A percentile compares a stretch with the other conserved stretches of the same genome.
These are phyloP conservation scores for Hippocampus guttulatus DNA, from an alignment of 2,113 vertebrate species.

Conservation along the genomic window DNA sequence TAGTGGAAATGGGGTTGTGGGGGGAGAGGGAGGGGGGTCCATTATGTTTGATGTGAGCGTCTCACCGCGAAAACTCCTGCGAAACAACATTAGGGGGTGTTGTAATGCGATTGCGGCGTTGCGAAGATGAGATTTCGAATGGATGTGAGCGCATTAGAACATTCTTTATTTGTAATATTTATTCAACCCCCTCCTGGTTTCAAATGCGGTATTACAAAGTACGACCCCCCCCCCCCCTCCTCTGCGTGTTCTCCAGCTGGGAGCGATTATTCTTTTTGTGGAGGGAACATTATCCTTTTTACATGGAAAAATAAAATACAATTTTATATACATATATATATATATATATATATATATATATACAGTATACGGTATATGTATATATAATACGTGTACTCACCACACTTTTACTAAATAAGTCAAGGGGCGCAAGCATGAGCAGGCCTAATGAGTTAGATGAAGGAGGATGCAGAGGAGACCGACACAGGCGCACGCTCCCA, in stretches of 20 bases:
- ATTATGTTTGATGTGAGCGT: slow-evolving; percentile 77
- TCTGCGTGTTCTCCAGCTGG: slow-evolving; percentile 48
- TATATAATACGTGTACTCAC: slow-evolving; percentile 31
- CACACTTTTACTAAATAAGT: slow-evolving; percentile 59
- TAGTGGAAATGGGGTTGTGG: slow-evolving; percentile 1
- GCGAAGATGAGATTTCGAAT: slow-evolving; percentile 81
- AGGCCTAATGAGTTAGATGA: slow-evolving; percentile 67
- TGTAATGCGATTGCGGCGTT: slow-evolving; percentile 75
- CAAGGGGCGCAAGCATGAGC: slow-evolving; percentile 42
- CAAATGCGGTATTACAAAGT: slow-evolving; percentile 75
- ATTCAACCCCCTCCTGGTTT: slow-evolving; percentile 70
- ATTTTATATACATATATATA: slow-evolving; percentile 1
- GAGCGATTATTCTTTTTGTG: slow-evolving; percentile 40
- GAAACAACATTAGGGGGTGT: slow-evolving; percentile 74
- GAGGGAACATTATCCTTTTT: slow-evolving; percentile 13
- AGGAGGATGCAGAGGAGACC: slow-evolving; percentile 31
- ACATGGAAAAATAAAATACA: background rate
- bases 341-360: slow-evolving; percentile 6
- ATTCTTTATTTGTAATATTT: slow-evolving; percentile 76
- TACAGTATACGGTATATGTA: too few species aligned
- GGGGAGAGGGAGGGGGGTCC: slow-evolving; percentile 42
- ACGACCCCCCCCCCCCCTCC: slow-evolving; percentile 66
- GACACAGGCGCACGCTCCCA: slow-evolving; percentile 9
- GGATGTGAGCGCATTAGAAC: slow-evolving; percentile 75
- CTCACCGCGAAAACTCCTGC: slow-evolving; percentile 61